Percentiles rank a stretch among this genome's conserved stretches.
Evolutionary conservation across 2,797 vertebrate species (phyloP).

Genomic region (Macrochelys suwanniensis): DNA sequence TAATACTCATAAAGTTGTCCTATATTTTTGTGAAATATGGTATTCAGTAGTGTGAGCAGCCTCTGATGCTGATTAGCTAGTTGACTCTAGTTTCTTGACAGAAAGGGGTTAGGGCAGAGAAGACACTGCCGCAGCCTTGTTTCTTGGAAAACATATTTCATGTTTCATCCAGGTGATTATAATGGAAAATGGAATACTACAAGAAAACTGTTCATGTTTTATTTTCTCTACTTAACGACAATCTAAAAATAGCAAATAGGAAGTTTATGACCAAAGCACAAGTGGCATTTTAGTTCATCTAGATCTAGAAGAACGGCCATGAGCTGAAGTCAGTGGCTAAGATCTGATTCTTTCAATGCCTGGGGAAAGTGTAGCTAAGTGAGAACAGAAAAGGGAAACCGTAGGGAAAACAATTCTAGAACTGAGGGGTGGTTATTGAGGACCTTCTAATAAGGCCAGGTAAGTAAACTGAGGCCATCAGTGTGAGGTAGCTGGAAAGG

Average conservation of each 20-base stretch:
- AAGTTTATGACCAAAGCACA: not conserved
- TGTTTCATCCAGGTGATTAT: not conserved
- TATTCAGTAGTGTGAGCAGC: not conserved
- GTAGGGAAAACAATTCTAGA: not conserved
- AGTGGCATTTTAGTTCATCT: not conserved
- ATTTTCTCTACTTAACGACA: not conserved
- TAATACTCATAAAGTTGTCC: not conserved
- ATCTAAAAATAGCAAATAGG: not conserved
- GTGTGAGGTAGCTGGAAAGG: not conserved
- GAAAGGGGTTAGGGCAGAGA: not conserved
- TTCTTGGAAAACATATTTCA: not conserved
- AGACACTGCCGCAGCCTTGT: not conserved
- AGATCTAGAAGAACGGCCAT: not conserved
- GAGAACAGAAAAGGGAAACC: not conserved
- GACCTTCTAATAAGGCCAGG: constrained; percentile 12
- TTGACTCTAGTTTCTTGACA: not conserved
- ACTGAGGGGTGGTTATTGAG: not conserved
- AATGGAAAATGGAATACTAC: constrained; percentile 17
- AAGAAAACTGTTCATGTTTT: not conserved
- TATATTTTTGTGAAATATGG: not conserved
- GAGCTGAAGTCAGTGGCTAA: not conserved
- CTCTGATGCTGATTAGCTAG: not conserved
- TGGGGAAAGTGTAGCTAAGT: not conserved
- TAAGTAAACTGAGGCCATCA: not conserved
- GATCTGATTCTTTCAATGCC: not conserved